phyloP scores from a whole-genome alignment of 2,113 vertebrate genomes.

The Tapirus terrestris region DNA sequence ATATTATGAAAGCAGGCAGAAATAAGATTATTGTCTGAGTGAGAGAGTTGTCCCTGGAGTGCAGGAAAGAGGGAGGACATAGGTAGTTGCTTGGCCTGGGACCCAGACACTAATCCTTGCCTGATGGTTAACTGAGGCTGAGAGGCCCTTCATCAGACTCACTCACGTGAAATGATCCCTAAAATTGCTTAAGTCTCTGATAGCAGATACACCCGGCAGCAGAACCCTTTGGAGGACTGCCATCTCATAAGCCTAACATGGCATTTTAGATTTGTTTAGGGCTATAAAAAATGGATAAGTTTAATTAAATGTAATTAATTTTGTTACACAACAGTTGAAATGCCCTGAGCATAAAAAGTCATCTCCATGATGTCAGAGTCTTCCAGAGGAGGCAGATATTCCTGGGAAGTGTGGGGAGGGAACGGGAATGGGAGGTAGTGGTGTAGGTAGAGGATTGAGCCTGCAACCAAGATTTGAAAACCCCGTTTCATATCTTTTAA shows the following conservation, averaged over 20 bases:
- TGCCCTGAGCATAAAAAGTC: constrained; percentile 58
- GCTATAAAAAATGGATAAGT: constrained; percentile 82
- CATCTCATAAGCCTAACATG: constrained; percentile 78
- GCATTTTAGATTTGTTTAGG: constrained; percentile 78
- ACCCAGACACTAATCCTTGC: constrained; percentile 44
- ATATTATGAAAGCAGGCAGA: background rate
- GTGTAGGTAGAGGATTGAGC: background rate
- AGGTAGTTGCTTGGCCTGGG: background rate
- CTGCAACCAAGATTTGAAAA: background rate
- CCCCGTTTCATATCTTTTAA: background rate
- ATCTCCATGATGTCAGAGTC: constrained; percentile 31
- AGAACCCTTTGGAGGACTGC: constrained; percentile 77
- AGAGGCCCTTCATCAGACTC: constrained; percentile 71
- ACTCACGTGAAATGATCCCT: constrained; percentile 75
- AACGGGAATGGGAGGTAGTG: background rate
- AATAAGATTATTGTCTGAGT: background rate
- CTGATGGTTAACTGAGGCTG: constrained; percentile 56
- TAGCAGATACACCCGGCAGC: constrained; percentile 53
- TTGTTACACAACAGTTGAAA: constrained; percentile 77
- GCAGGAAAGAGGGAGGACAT: background rate
- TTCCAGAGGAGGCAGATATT: constrained; percentile 29
- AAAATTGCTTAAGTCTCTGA: constrained; percentile 72
- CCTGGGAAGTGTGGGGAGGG: background rate
- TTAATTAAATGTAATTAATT: constrained; percentile 87
- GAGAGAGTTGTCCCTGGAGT: background rate